These are phyloP conservation scores for Staurois parvus DNA, from an alignment of 2,797 vertebrate species.

Conservation along the genomic window DNA sequence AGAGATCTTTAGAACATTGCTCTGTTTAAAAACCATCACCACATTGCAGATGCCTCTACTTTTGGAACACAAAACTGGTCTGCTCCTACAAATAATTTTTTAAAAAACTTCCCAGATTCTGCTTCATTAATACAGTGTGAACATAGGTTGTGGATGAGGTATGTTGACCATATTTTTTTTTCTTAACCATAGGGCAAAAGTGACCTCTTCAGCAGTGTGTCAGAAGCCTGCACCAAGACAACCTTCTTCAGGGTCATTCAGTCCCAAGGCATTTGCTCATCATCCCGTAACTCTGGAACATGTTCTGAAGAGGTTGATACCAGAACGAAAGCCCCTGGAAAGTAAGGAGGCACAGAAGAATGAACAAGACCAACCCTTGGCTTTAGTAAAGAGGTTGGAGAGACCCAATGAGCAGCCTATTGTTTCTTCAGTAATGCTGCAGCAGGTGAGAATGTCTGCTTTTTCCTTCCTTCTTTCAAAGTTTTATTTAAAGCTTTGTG, in stretches of 20 bases:
- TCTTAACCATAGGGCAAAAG: constrained; percentile 21
- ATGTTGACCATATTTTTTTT: neutral
- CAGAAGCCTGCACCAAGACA: neutral
- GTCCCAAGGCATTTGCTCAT: neutral
- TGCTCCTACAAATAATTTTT: neutral
- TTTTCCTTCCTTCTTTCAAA: neutral
- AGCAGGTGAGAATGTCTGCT: constrained; percentile 29
- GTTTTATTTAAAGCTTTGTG: no score
- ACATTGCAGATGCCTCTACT: neutral
- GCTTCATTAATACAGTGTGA: neutral
- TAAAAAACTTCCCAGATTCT: no score
- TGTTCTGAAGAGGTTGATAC: constrained; percentile 36
- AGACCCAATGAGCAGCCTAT: neutral
- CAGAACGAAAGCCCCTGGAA: constrained; percentile 10
- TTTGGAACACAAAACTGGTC: neutral
- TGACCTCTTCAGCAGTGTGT: neutral
- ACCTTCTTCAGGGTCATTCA: neutral
- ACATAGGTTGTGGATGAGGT: neutral
- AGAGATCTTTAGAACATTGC: neutral
- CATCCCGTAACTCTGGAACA: constrained; percentile 16
- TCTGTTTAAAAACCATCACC: no score
- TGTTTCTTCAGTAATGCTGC: constrained; percentile 19
- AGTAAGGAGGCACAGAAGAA: neutral
- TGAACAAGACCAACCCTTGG: constrained; percentile 41
- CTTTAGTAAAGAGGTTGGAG: constrained; percentile 39